phyloP scores from a whole-genome alignment of 2,888 invertebrate genomes.

The Spodoptera littoralis region DNA sequence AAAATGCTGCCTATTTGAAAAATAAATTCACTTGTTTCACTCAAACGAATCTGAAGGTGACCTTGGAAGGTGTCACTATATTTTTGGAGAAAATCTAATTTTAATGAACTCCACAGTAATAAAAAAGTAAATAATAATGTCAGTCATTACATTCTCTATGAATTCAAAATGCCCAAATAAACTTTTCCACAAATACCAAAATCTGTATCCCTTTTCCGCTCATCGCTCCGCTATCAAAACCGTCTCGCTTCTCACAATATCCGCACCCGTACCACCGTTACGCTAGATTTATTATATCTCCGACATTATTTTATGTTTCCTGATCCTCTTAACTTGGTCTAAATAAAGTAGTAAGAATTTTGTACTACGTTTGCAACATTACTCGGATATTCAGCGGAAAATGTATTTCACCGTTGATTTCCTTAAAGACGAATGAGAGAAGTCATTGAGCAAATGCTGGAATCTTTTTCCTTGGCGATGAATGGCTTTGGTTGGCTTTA shows the following conservation, averaged over 20 bases:
- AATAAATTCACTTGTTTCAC: too few species aligned
- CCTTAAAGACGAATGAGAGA: conserved; percentile 3
- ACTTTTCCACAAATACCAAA: too few species aligned
- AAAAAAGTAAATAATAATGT: too few species aligned
- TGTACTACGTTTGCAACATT: background rate
- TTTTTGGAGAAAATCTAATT: too few species aligned
- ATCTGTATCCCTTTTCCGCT: background rate
- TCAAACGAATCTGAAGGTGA: too few species aligned
- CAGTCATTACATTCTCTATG: too few species aligned
- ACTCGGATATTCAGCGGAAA: background rate
- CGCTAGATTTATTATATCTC: conserved; percentile 11
- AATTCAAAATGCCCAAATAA: too few species aligned
- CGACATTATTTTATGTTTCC: conserved; percentile 1
- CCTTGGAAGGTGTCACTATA: too few species aligned
- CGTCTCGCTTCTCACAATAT: too few species aligned
- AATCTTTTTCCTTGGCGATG: conserved; percentile 8
- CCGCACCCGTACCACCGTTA: background rate
- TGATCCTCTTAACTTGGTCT: conserved; percentile 6
- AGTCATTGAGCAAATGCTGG: conserved; percentile 16
- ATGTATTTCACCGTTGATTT: conserved; percentile 14
- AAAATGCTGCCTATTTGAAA: too few species aligned
- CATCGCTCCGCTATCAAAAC: background rate
- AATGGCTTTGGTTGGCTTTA: background rate
- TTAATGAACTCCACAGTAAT: too few species aligned
- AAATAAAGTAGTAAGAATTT: conserved; percentile 1